Percentiles rank a stretch among this genome's conserved stretches.
phyloP scores from a whole-genome alignment of 2,888 invertebrate species.

The Nymphalis polychloros region DNA sequence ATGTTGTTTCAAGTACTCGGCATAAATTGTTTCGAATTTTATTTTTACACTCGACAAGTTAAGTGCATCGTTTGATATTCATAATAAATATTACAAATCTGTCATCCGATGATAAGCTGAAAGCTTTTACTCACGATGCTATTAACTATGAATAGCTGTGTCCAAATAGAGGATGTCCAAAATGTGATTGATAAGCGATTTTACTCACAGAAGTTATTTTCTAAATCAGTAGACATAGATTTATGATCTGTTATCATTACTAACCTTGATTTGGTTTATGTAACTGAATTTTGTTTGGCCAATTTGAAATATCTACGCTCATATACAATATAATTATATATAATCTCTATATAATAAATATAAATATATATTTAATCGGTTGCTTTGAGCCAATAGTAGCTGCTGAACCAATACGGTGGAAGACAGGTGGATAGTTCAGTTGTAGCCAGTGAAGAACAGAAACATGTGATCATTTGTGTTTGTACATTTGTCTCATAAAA shows the following conservation, averaged over 20 bases:
- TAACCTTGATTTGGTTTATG: no score
- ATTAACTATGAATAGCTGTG: slow-evolving; percentile 21
- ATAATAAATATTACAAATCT: slow-evolving; percentile 10
- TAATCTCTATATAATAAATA: no score
- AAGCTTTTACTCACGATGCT: slow-evolving; percentile 32
- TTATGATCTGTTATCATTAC: neutral
- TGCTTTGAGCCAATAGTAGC: no score
- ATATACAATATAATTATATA: no score
- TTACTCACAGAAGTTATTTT: neutral
- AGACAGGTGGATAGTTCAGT: slow-evolving; percentile 6
- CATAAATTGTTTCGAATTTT: neutral
- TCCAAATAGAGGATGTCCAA: slow-evolving; percentile 11
- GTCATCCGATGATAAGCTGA: slow-evolving; percentile 20
- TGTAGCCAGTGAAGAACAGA: slow-evolving; percentile 21
- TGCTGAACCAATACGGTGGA: no score
- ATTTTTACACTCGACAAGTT: neutral
- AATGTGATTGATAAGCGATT: neutral
- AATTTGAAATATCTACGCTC: no score
- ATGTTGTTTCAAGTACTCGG: no score
- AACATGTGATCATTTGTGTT: slow-evolving; percentile 14
- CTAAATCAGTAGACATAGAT: neutral
- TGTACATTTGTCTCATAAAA: slow-evolving; percentile 14
- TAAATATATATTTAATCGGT: no score
- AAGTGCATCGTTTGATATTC: neutral
- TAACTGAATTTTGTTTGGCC: no score